Base-by-base conservation (phyloP, 2,797 vertebrate species). In the Spinus pinus region DNA sequence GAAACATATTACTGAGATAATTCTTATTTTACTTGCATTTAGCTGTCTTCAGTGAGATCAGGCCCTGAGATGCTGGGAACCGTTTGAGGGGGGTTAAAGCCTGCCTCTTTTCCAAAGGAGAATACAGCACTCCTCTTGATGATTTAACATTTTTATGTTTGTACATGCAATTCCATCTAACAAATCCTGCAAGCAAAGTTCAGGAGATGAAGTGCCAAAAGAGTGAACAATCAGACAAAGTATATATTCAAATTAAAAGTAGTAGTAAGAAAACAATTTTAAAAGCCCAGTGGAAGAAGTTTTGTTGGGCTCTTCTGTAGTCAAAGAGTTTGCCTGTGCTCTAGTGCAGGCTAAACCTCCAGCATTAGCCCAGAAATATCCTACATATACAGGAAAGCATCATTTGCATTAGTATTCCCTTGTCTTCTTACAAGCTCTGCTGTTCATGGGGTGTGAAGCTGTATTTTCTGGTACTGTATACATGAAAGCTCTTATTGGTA, bases 1-100 rank as follows among this genome's bases (percentile, higher is more conserved):
- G 85, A 96, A 95, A 85, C 58, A 90, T 49, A 72, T 66, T 86
- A 81, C 60, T 87, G 75, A 74, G 66, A 89, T 54, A 91, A 93
- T 57, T 89, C 69, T 70, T 88, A 49, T 47, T 94, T 91, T 79
- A 54, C 49, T 85, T 46, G 31, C 44, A 65, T 61, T 90, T 67
- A 92, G 35, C 50, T 3, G 12, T 37, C 25, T 53, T 65, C 64
- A 61, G 71, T 0, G 1, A 93, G 23, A 37, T 53, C 51, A 61
- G 61, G 31, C 78, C 70, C 64, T 42, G 51, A 84, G 60, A 77
- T 50, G 30, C 57, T 51, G 39, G 6, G 10, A 47, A 41, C 19
- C 11, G 0, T 51, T 44, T 3, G n/a, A 81, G 10, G 24, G 19
- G 69, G 67, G 23, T n/a, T 74, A 88, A 92, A 91, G 30, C 1